Conservation (phyloP, 1,140 invertebrate species). For the Papilio machaon region DNA sequence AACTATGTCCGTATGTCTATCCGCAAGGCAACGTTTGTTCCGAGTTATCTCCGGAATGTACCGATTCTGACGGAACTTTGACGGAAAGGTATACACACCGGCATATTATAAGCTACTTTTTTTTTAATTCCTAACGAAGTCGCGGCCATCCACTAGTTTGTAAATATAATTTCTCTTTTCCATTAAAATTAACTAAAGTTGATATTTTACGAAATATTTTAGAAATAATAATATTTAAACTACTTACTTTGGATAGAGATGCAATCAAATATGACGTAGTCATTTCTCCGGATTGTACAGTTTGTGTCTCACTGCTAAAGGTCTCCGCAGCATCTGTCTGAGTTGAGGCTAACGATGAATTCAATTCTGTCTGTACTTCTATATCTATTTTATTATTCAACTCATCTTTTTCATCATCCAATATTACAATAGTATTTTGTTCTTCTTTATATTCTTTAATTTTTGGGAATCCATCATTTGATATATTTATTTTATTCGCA, state of each 20-base stretch:
- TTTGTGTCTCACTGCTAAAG: slow-evolving; percentile 52
- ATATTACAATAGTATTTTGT: background rate
- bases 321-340: slow-evolving; percentile 56
- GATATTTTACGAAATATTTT: too few relatives aligned
- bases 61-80: too few relatives aligned
- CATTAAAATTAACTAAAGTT: too few relatives aligned
- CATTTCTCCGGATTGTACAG: slow-evolving; percentile 59
- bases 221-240: background rate
- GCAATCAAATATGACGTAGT: slow-evolving; percentile 58
- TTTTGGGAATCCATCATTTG: slow-evolving; percentile 35
- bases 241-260: slow-evolving; percentile 63
- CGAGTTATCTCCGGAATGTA: too few relatives aligned
- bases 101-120: slow-evolving; percentile 4
- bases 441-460: slow-evolving; percentile 35
- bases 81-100: too few relatives aligned
- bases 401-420: slow-evolving; percentile 20
- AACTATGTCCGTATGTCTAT: too few relatives aligned
- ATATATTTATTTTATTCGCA: slow-evolving; percentile 49
- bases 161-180: too few relatives aligned
- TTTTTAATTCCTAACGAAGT: too few relatives aligned
- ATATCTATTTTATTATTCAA: slow-evolving; percentile 31
- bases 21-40: too few relatives aligned
- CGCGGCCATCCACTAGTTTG: too few relatives aligned
- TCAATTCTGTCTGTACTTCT: slow-evolving; percentile 51
- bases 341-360: slow-evolving; percentile 39